A percentile compares a stretch with the other conserved stretches of the same genome.
Evolutionary conservation across 2,113 vertebrate genomes (phyloP).

Genomic region (Origma solitaria): DNA sequence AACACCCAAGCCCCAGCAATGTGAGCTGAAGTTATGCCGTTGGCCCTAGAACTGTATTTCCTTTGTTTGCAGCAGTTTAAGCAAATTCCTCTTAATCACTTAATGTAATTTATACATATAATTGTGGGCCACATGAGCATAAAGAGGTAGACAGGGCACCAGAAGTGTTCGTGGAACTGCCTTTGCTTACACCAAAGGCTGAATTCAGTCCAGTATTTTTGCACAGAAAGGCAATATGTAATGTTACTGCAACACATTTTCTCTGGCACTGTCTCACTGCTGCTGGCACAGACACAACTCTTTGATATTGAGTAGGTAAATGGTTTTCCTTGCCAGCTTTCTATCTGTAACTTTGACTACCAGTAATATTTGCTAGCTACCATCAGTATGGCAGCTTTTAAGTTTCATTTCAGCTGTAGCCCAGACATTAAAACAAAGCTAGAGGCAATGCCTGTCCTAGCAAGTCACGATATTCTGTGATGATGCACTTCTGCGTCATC

Average conservation of each 20-base stretch:
- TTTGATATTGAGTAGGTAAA: constrained; percentile 59
- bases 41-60: background rate
- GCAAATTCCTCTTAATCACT: background rate
- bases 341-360: constrained; percentile 39
- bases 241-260: constrained; percentile 34
- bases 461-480: constrained; percentile 1
- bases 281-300: constrained; percentile 12
- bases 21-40: background rate
- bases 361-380: constrained; percentile 36
- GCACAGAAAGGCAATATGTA: constrained; percentile 32
- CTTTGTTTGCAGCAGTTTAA: background rate
- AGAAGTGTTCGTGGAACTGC: background rate
- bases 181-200: background rate
- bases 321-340: constrained; percentile 36
- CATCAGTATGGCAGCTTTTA: background rate
- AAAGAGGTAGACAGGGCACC: background rate
- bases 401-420: background rate
- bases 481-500: constrained; percentile 16
- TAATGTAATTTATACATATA: background rate
- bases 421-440: background rate
- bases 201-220: constrained; percentile 43
- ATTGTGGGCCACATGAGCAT: background rate
- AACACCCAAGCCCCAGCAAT: background rate
- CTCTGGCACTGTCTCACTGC: constrained; percentile 16
- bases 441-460: background rate